Base-by-base conservation (phyloP, 2,113 vertebrate species). In the Takifugu bimaculatus region DNA sequence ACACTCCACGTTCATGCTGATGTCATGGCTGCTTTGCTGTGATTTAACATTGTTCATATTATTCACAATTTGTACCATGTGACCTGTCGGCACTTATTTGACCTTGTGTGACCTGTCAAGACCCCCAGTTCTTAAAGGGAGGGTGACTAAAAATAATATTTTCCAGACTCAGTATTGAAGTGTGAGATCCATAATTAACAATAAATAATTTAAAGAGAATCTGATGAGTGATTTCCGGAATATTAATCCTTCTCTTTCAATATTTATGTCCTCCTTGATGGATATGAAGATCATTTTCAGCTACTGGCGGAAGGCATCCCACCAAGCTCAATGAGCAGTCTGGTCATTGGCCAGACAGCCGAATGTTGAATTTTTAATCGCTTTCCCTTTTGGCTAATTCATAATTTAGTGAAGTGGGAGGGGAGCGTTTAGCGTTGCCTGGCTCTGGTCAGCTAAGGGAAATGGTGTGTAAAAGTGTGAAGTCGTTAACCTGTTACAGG, bases 401-500 rank as follows among this genome's bases (percentile, higher is more conserved):
- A 91, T 91, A 90, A 91, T 90, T 91, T 75, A 91, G 84, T 77
- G 77, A 81, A 82, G 67, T 70, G 75, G 80, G 79, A 89, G 77
- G 78, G 82, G 80, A 74, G 77, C 81, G 47, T 80, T 87, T 85
- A 74, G 80, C 75, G 82, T 81, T 76, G 74, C 75, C 82, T 78
- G 84, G 69, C 72, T 63, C 75, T 71, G 78, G 71, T 58, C 78
- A 62, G 85, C 72, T 80, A 78, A 89, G 85, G 87, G 88, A 88
- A 89, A 90, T 88, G 85, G 82, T 82, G 83, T 86, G 88, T 81
- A 88, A 39, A 88, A 88, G 86, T 78, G 88, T 85, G 85, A 89
- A 85, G 89, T 87, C 88, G 85, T 89, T 88, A 87, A 88, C 86
- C 86, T 88, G 85, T 75, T 81, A 67, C 88, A 84, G 84, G 82